Evolutionary conservation across 2,888 invertebrate genomes (phyloP).

Genomic region (Polydrusus cervinus): DNA sequence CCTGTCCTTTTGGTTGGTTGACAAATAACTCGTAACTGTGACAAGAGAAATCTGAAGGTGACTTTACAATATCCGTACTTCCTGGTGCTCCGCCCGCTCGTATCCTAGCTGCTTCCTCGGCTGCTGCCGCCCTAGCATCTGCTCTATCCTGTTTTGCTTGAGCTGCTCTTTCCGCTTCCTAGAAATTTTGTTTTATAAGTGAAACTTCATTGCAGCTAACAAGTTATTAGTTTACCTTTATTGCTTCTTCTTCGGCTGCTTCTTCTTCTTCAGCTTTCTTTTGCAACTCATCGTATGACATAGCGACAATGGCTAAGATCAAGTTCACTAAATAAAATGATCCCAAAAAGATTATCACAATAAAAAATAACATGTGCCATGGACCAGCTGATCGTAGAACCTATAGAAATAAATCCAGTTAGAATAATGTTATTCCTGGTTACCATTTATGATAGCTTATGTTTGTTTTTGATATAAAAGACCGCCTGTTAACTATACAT

Average conservation of each 20-base stretch:
- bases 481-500: too few relatives aligned
- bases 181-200: constrained; percentile 56
- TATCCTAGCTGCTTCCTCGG: constrained; percentile 77
- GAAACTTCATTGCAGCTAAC: not conserved
- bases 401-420: constrained; percentile 70
- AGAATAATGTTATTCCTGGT: not conserved
- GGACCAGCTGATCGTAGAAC: constrained; percentile 95
- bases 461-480: too few relatives aligned
- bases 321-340: constrained; percentile 99
- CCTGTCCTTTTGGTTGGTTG: constrained; percentile 90
- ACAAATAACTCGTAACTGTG: constrained; percentile 94
- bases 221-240: constrained; percentile 77
- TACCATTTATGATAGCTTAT: too few relatives aligned
- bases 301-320: constrained; percentile 99
- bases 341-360: constrained; percentile 98
- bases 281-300: constrained; percentile 99
- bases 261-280: constrained; percentile 98
- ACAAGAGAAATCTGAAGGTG: constrained; percentile 93
- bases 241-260: constrained; percentile 94
- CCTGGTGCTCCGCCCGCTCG: constrained; percentile 78
- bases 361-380: constrained; percentile 98
- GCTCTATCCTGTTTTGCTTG: constrained; percentile 80
- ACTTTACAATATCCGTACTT: constrained; percentile 85
- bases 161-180: constrained; percentile 92
- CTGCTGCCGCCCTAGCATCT: constrained; percentile 71